Evolutionary conservation across 2,797 vertebrate species (phyloP), one percentile per base, ranked within the genome.

Genomic region (Pantherophis vulpinus): DNA sequence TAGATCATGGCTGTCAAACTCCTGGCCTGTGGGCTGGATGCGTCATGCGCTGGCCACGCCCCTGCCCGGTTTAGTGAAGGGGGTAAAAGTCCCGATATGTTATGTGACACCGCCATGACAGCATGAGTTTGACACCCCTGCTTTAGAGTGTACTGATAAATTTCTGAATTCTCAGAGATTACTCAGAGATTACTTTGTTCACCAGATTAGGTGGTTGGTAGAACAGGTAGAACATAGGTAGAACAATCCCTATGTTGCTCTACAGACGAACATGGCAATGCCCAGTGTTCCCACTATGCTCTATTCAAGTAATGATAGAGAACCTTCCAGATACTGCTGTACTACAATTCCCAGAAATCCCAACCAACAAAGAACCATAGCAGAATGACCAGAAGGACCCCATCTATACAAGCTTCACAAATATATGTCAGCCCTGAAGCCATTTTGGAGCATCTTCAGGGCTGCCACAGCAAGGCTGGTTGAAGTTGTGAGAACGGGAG

Each of bases 21-120:
- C 55, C 55, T 1, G 13, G 55, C 13, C 55, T 0, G 3, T 13
- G 2, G 55, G 55, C 55, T 14, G 0, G 55, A 56, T 14, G 13
- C 13, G 3, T 56, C 3, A 56, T 14, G 13, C 9, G 13, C 55
- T 56, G 55, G 13, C 55, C 55, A 13, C 0, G 3, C 55, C 55
- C 55, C 55, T 56, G 55, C 55, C 55, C 13, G 0, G 55, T 56
- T 56, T 56, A 56, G 55, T 3, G 55, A 56, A 56, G 55, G 13
- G 13, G 13, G 0, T 1, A 56, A 56, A 56, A 56, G 55, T 56
- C 12, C 55, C 55, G 3, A 56, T 56, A 56, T 55, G 10, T 55
- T 2, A 55, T 0, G 54, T 55, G 11, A 55, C 0, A 0, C 51
- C 51, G 0, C 51, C 0, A 2, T 54, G 1, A 54, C 51, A 10